These are phyloP conservation scores for Pocillopora verrucosa DNA, from an alignment of 64 coral and sea anemone genomes.

Conservation along the genomic window DNA sequence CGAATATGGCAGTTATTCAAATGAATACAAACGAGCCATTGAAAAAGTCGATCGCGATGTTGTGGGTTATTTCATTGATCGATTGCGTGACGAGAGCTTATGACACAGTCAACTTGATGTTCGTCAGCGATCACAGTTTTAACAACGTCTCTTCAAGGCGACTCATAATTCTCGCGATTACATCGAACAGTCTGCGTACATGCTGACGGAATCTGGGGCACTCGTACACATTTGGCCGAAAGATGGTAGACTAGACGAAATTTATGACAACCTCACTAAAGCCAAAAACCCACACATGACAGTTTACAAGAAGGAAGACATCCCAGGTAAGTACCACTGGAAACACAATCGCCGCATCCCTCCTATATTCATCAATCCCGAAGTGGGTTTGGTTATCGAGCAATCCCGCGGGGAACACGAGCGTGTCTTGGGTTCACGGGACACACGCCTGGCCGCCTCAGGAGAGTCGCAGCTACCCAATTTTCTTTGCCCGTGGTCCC, in stretches of 20 bases:
- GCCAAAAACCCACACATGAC: conserved; percentile 3
- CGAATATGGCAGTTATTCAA: neutral
- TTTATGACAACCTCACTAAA: conserved; percentile 60
- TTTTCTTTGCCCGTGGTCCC: conserved; percentile 72
- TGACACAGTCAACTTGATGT: conserved; percentile 41
- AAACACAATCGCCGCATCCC: conserved; percentile 81
- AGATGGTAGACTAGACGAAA: conserved; percentile 17
- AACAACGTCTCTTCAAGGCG: conserved; percentile 4
- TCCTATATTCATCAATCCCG: conserved; percentile 51
- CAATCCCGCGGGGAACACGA: conserved; percentile 2
- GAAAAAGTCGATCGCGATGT: conserved; percentile 47
- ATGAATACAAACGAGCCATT: conserved; percentile 30
- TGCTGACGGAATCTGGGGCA: conserved; percentile 7
- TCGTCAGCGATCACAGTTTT: conserved; percentile 51
- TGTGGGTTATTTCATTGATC: conserved; percentile 29
- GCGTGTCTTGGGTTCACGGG: neutral
- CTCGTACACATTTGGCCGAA: conserved; percentile 47
- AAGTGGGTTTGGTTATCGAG: conserved; percentile 26
- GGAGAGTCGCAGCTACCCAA: conserved; percentile 30
- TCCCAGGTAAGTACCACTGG: conserved; percentile 45
- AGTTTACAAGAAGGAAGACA: conserved; percentile 66
- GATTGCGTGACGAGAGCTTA: conserved; percentile 6
- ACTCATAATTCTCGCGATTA: conserved; percentile 23
- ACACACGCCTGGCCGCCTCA: neutral
- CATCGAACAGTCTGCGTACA: conserved; percentile 7